Conservation (phyloP, 2,797 vertebrate genomes). For the Catharus ustulatus region DNA sequence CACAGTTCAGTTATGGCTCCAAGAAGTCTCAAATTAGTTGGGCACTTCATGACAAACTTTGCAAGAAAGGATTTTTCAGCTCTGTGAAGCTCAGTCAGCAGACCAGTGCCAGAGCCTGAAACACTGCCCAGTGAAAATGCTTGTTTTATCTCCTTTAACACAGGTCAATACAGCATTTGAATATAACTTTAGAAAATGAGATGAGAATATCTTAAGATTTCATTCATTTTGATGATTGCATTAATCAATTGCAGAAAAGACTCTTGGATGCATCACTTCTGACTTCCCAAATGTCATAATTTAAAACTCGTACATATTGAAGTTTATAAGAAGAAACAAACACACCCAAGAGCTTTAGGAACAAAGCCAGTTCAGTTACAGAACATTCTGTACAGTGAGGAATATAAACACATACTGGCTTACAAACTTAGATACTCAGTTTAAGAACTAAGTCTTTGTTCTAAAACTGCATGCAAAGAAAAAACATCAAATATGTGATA, state of each 20-base stretch:
- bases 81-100: neutral
- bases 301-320: neutral
- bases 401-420: neutral
- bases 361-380: neutral
- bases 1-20: neutral
- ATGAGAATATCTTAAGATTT: neutral
- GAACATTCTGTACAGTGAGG: neutral
- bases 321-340: neutral
- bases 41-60: neutral
- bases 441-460: neutral
- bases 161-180: accelerated
- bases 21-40: neutral
- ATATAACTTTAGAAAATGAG: neutral
- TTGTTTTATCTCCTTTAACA: neutral
- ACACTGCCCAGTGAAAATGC: neutral
- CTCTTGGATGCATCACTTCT: neutral
- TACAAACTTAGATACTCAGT: neutral
- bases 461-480: neutral
- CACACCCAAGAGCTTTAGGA: neutral
- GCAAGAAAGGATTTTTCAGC: neutral
- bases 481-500: neutral
- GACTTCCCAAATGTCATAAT: neutral
- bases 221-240: neutral
- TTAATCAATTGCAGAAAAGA: neutral
- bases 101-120: neutral